Percentiles rank a stretch among this genome's conserved stretches.
Conservation (phyloP, 2,797 vertebrate genomes). For the Acanthiza pusilla region DNA sequence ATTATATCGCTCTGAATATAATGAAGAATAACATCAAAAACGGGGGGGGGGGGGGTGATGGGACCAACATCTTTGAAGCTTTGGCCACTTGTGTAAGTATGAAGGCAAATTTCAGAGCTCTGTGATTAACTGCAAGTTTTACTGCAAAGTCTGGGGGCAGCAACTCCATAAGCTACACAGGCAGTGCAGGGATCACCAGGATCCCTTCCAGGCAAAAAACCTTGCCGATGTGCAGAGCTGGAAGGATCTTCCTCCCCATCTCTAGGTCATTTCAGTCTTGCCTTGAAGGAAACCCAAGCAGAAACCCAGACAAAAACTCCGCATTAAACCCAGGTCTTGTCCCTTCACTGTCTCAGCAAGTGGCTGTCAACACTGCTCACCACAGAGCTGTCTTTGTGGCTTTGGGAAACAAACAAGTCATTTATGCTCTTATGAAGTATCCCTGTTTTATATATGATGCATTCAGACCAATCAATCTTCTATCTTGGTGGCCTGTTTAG, state of each 20-base stretch:
- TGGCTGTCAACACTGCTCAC: background rate
- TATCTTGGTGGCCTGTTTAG: slow-evolving; percentile 69
- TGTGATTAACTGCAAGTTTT: background rate
- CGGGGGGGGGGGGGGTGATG: accelerated
- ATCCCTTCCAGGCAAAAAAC: background rate
- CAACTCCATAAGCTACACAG: background rate
- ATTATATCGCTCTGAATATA: background rate
- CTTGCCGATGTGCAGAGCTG: background rate
- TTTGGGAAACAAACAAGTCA: slow-evolving; percentile 56
- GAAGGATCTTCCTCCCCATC: background rate
- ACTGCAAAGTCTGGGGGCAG: background rate
- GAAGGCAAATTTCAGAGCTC: background rate
- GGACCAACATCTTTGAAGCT: background rate
- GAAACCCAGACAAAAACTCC: background rate
- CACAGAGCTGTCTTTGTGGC: slow-evolving; percentile 48
- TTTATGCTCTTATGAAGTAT: slow-evolving; percentile 39
- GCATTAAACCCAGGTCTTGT: background rate
- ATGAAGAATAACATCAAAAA: background rate
- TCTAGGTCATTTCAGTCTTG: background rate
- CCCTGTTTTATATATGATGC: slow-evolving; percentile 69
- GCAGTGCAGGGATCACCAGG: background rate
- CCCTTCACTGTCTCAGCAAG: background rate
- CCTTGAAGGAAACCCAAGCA: background rate
- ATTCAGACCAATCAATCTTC: slow-evolving; percentile 82
- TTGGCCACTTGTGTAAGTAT: background rate